phyloP scores from a whole-genome alignment of 2,797 vertebrate genomes.

The Tokudaia tokunoshimensis region DNA sequence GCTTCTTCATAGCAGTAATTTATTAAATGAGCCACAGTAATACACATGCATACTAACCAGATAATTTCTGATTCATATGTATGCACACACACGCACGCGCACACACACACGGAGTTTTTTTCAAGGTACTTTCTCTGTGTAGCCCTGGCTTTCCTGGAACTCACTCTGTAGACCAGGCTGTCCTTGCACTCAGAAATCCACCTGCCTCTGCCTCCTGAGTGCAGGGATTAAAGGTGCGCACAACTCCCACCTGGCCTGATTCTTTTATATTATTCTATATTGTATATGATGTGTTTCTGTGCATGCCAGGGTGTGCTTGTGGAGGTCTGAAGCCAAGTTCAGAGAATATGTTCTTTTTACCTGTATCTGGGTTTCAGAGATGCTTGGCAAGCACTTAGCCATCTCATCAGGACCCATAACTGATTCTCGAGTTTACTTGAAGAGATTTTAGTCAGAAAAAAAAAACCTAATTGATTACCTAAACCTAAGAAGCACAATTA shows the following conservation, averaged over 20 bases:
- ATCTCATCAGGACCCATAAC: not conserved
- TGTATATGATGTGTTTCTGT: not conserved
- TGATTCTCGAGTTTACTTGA: constrained; percentile 45
- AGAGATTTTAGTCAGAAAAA: constrained; percentile 58
- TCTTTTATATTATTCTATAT: not conserved
- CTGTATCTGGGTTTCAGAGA: not conserved
- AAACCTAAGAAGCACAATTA: constrained; percentile 42
- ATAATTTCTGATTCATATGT: not conserved
- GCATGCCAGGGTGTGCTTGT: not conserved
- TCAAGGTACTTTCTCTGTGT: not conserved
- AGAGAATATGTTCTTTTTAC: not conserved
- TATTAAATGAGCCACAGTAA: constrained; percentile 51
- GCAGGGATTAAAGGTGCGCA: not conserved
- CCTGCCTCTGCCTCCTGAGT: not conserved
- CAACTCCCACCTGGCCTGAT: not conserved
- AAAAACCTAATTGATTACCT: constrained; percentile 16
- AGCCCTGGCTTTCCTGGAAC: not conserved
- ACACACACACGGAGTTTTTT: not conserved
- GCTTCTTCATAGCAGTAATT: constrained; percentile 43
- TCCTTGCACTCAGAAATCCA: not conserved
- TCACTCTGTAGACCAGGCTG: not conserved
- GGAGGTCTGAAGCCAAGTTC: not conserved
- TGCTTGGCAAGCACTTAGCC: not conserved
- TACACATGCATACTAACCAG: constrained; percentile 13
- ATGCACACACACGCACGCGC: not conserved